Conservation (phyloP, 2,888 invertebrate species). For the Epinotia demarniana region DNA sequence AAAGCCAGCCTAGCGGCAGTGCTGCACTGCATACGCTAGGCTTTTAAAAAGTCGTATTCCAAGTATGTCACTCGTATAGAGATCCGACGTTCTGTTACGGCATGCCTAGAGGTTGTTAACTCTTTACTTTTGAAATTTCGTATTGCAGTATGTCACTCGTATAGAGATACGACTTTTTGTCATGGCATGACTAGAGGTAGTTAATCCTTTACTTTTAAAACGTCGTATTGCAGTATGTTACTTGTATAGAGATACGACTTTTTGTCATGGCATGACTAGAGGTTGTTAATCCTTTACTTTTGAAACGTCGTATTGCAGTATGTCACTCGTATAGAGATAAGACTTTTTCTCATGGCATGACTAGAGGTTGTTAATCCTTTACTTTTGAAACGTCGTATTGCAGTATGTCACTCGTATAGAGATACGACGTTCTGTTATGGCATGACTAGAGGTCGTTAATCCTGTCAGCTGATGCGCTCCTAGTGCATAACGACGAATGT, state of each 20-base stretch:
- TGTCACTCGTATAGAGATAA: too few species aligned
- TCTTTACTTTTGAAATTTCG: neutral
- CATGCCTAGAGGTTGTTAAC: too few species aligned
- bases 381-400: neutral
- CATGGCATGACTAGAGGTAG: too few species aligned
- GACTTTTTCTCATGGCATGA: too few species aligned
- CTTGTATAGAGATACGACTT: too few species aligned
- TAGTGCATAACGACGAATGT: neutral
- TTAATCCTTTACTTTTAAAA: neutral
- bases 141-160: too few species aligned
- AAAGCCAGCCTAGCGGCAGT: slow-evolving; percentile 9
- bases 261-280: too few species aligned
- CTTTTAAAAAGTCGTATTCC: neutral
- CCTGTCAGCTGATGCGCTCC: neutral
- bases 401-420: neutral
- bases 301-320: neutral
- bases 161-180: too few species aligned
- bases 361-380: too few species aligned
- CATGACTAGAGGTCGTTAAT: slow-evolving; percentile 10
- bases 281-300: neutral
- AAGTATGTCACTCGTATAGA: too few species aligned
- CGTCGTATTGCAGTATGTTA: too few species aligned
- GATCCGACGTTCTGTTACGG: too few species aligned
- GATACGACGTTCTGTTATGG: neutral
- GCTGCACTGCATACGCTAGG: slow-evolving; percentile 4